Conservation (phyloP, 2,888 invertebrate genomes). For the Phaedon cochleariae region DNA sequence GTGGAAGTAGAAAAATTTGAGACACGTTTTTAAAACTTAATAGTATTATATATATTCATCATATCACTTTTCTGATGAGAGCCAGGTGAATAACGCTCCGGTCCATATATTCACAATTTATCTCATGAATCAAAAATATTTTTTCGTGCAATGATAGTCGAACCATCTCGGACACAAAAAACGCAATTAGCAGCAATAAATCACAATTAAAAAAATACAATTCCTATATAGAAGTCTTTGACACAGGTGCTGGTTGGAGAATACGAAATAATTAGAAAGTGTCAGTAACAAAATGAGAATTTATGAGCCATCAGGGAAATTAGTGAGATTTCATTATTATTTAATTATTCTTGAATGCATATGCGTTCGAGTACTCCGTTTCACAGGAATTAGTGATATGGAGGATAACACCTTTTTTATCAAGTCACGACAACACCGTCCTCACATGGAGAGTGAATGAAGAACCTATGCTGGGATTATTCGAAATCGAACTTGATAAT, state of each 20-base stretch:
- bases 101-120: neutral
- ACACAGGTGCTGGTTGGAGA: conserved; percentile 21
- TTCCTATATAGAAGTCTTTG: conserved; percentile 13
- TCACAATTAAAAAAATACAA: conserved; percentile 22
- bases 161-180: no score
- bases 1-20: no score
- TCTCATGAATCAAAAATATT: neutral
- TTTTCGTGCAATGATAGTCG: no score
- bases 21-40: no score
- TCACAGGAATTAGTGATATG: neutral
- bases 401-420: neutral
- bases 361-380: neutral
- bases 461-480: no score
- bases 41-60: no score
- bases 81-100: no score
- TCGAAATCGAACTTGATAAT: no score
- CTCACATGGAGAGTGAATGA: no score
- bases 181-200: conserved; percentile 18
- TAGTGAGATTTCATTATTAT: conserved; percentile 14
- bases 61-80: no score
- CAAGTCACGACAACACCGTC: no score
- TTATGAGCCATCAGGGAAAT: conserved; percentile 18
- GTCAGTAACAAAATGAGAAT: conserved; percentile 15
- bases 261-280: conserved; percentile 17
- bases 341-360: neutral